Conservation (phyloP, 2,797 vertebrate genomes). For the Melanotaenia trifasciata region DNA sequence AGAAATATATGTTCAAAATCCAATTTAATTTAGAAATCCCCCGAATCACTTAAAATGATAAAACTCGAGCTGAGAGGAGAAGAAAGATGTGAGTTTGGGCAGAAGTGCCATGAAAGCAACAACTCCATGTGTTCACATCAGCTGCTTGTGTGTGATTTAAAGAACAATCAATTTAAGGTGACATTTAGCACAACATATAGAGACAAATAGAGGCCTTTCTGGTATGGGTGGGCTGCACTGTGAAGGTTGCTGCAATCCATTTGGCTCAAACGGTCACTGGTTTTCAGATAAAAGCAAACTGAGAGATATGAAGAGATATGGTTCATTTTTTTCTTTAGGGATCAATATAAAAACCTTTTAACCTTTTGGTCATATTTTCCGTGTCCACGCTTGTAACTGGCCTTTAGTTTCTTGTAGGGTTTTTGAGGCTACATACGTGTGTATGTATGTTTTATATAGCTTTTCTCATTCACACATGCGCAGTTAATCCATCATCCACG, state of each 20-base stretch:
- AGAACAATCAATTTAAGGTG: constrained; percentile 3
- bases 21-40: neutral
- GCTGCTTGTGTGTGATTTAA: constrained; percentile 6
- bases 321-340: neutral
- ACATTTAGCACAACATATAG: constrained; percentile 16
- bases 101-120: neutral
- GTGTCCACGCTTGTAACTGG: neutral
- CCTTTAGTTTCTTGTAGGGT: neutral
- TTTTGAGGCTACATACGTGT: too few species aligned
- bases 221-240: neutral
- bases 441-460: neutral
- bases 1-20: neutral
- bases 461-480: neutral
- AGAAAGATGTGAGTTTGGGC: neutral
- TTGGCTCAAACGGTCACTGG: constrained; percentile 5
- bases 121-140: neutral
- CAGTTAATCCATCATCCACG: neutral
- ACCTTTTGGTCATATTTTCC: neutral
- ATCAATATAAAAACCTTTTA: constrained; percentile 20
- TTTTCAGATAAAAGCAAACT: neutral
- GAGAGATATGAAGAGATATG: neutral
- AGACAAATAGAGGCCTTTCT: constrained; percentile 4
- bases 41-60: neutral
- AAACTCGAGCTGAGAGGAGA: neutral
- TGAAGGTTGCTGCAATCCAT: constrained; percentile 6